A percentile compares a stretch with the other conserved stretches of the same genome.
These are phyloP conservation scores for Pygoscelis adeliae DNA, from an alignment of 2,113 vertebrate genomes.

Conservation along the genomic window DNA sequence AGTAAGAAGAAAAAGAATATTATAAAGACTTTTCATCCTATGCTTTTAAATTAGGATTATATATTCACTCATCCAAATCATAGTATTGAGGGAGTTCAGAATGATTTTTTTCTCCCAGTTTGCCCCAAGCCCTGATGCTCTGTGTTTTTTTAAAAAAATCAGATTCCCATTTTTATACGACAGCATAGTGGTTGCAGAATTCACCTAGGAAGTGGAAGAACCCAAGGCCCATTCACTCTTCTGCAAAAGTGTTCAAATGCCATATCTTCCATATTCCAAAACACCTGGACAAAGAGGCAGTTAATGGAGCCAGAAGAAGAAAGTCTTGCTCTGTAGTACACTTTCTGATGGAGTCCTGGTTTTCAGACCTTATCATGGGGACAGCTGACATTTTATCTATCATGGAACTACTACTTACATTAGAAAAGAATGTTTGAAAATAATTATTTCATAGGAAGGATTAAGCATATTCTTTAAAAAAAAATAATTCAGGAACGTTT, in stretches of 20 bases:
- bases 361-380: background rate
- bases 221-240: background rate
- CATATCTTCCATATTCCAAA: background rate
- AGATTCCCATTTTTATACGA: background rate
- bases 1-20: background rate
- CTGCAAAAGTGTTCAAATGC: background rate
- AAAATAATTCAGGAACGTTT: background rate
- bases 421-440: background rate
- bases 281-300: background rate
- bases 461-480: background rate
- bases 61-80: background rate
- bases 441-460: background rate
- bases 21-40: background rate
- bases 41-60: background rate
- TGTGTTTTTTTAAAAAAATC: background rate
- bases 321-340: background rate
- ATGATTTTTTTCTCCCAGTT: background rate
- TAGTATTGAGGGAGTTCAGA: background rate
- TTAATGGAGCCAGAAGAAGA: background rate
- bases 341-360: background rate
- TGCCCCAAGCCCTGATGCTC: background rate
- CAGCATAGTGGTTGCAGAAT: background rate
- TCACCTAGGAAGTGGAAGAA: background rate
- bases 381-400: background rate
- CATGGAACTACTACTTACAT: background rate